Evolutionary conservation across 2,888 invertebrate species (phyloP), one percentile per base, ranked within the genome.

Genomic region (Graphium colonna): DNA sequence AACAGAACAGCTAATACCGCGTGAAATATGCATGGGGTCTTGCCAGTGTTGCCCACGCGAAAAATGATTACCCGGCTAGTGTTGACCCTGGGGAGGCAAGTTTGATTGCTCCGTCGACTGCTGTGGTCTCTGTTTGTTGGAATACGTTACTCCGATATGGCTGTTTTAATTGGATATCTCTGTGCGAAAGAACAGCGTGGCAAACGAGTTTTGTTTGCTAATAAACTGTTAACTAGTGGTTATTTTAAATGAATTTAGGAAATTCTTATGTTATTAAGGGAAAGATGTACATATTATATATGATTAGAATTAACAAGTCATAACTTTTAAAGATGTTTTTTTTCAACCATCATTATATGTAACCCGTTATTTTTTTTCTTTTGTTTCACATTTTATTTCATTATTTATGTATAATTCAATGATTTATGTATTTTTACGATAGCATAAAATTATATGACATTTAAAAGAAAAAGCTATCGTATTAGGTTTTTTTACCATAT

Each of bases 21-120:
- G 71, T 79, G 75, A 83, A 85, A 85, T 83, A 86, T 86, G 82
- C 83, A 85, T 82, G 3, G 74, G 79, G 74, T 77, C 73, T 77
- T 78, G 77, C 73, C 64, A 76, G 76, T 77, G 68, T 75, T 71
- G 76, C 74, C 71, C 70, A 73, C 68, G 75, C 75, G 77, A 86
- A 87, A 87, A 87, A 88, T 86, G 75, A 87, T 87, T 85, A 86
- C 81, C 76, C 80, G 74, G 79, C 73, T 75, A 78, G 77, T 75
- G 77, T 73, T 69, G 69, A 71, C 82, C 73, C 80, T 38, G 42
- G 84, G 84, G 86, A 83, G 72, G 58, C 64, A 87, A 88, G 83
- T 88, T 88, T 85, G 87, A 88, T 87, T 88, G 86, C 82, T 75
- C 75, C 64, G 69, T 75, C 68, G 74, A 69, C 77, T 77, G 74